Evolutionary conservation across 2,888 invertebrate genomes (phyloP).

Genomic region (Itoplectis maculator): DNA sequence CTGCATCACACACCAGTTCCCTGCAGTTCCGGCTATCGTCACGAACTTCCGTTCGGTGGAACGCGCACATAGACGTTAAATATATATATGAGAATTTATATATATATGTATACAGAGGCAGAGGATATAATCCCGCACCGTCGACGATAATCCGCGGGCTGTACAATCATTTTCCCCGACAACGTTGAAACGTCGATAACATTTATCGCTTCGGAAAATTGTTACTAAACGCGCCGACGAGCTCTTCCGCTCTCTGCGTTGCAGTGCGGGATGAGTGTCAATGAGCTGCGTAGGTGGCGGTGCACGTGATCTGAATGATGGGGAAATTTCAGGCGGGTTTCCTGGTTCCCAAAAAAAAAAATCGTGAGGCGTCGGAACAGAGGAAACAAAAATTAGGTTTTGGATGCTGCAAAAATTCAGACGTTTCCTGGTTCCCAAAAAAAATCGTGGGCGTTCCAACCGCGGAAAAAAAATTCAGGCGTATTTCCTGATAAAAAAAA

Average conservation of each 20-base stretch:
- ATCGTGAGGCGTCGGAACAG: neutral
- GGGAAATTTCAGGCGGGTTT: neutral
- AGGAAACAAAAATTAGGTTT: too few relatives aligned
- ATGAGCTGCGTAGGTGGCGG: neutral
- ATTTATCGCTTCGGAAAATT: slow-evolving; percentile 65
- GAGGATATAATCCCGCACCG: slow-evolving; percentile 67
- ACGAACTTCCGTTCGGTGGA: slow-evolving; percentile 54
- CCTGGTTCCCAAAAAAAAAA: neutral
- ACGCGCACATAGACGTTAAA: neutral
- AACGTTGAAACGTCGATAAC: slow-evolving; percentile 65
- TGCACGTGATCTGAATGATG: neutral
- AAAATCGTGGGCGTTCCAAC: too few relatives aligned
- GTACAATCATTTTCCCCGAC: slow-evolving; percentile 69
- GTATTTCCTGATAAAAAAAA: neutral
- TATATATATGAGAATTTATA: neutral
- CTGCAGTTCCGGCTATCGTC: slow-evolving; percentile 45
- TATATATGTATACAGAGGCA: slow-evolving; percentile 16
- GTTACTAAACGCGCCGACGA: slow-evolving; percentile 49
- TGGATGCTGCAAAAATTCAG: too few relatives aligned
- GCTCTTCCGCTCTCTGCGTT: neutral
- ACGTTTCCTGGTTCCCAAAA: too few relatives aligned
- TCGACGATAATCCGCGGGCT: slow-evolving; percentile 69
- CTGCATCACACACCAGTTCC: slow-evolving; percentile 49
- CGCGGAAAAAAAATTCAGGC: neutral
- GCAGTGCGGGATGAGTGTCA: neutral